Evolutionary conservation across 1,140 invertebrate genomes (phyloP).

Genomic region (Sitophilus oryzae): DNA sequence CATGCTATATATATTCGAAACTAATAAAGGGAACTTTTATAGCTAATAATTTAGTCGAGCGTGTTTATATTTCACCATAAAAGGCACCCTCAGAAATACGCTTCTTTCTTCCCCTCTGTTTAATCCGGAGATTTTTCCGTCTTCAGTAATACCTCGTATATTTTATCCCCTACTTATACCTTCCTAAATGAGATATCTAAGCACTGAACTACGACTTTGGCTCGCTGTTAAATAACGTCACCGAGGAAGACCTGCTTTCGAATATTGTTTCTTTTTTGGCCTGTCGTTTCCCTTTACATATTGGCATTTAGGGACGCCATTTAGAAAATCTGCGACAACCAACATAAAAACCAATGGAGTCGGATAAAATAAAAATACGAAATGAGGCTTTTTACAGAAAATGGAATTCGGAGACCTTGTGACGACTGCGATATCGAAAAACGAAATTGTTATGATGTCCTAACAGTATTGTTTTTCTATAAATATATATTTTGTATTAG

Average conservation of each 20-base stretch:
- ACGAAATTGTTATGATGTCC: not conserved
- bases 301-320: not conserved
- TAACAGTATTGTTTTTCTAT: not conserved
- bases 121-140: not conserved
- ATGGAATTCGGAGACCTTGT: not conserved
- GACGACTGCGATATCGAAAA: not conserved
- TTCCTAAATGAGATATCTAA: not conserved
- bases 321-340: not conserved
- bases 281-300: not conserved
- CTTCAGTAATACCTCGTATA: not conserved
- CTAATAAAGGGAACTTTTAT: not conserved
- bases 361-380: not conserved
- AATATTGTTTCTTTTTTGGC: not conserved
- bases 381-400: not conserved
- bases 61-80: conserved; percentile 1
- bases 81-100: conserved; percentile 1
- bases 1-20: too few species aligned
- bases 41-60: not conserved
- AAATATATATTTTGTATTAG: not conserved
- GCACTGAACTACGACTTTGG: not conserved
- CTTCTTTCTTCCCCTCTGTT: not conserved
- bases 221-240: not conserved
- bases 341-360: not conserved
- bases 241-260: not conserved
- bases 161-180: conserved; percentile 5